Evolutionary conservation across 2,113 vertebrate species (phyloP), one percentile per base, ranked within the genome.

Genomic region (Eupsittula cactorum): DNA sequence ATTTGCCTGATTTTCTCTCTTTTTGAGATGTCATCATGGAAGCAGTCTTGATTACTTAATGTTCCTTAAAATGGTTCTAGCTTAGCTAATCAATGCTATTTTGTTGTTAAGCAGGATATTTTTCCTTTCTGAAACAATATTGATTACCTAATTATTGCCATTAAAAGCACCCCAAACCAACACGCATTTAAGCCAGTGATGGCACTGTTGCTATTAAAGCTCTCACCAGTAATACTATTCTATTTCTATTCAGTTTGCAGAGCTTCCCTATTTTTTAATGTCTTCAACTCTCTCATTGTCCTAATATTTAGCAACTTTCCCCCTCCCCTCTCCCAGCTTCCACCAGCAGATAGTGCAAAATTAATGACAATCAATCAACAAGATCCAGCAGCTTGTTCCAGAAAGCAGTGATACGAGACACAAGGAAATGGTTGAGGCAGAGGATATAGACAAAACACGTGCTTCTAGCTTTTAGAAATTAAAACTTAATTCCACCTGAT

Each of bases 81-180:
- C 81, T 91, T 87, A 91, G 67, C 59, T 89, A 95, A 96, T 96
- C 95, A 97, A 89, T 96, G 91, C 77, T 76, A 88, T 95, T 95
- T 92, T 94, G 67, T 85, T 96, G 90, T 93, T 92, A 92, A 95
- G 88, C 49, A 93, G 92, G 93, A 77, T 93, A 95, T 91, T 96
- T 94, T 97, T 82, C 47, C 88, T 62, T 92, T 96, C 92, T 96
- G 83, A 95, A 97, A 92, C 86, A 85, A 78, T 93, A 96, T 95
- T 93, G 95, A 96, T 96, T 93, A 89, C 70, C 62, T 91, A 91
- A 96, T 97, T 92, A 89, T 91, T 91, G 77, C 93, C 86, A 89
- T 96, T 96, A 95, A 82, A 96, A 92, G 59, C 67, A 87, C 81
- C 62, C 67, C 50, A 95, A 95, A 10, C 89, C 77, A 79, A 69